A percentile compares a stretch with the other conserved stretches of the same genome.
These are phyloP conservation scores for Mus musculus DNA, from an alignment of 2,113 vertebrate genomes.

Conservation along the genomic window GRCm39 chr14:121475501-121476000, in stretches of 20 bases:
- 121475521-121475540: not conserved
- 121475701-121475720: not conserved
- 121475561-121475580: conserved; percentile 29
- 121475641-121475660: not conserved
- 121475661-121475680: not conserved
- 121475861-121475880: not conserved
- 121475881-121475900: not conserved
- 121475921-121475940: too few species aligned
- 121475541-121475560: not conserved
- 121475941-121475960: too few species aligned
- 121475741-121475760: conserved; percentile 7
- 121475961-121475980: not conserved
- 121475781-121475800: not conserved
- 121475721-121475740: conserved; percentile 28
- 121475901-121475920: not conserved
- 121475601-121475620: not conserved
- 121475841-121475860: not conserved
- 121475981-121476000: not conserved
- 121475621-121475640: not conserved
- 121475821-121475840: not conserved
- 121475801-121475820: not conserved
- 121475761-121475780: conserved; percentile 17
- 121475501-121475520: conserved; percentile 29
- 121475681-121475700: not conserved
- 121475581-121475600: conserved; percentile 19